Conservation (phyloP, 2,797 vertebrate genomes). For the Pristis pectinata region DNA sequence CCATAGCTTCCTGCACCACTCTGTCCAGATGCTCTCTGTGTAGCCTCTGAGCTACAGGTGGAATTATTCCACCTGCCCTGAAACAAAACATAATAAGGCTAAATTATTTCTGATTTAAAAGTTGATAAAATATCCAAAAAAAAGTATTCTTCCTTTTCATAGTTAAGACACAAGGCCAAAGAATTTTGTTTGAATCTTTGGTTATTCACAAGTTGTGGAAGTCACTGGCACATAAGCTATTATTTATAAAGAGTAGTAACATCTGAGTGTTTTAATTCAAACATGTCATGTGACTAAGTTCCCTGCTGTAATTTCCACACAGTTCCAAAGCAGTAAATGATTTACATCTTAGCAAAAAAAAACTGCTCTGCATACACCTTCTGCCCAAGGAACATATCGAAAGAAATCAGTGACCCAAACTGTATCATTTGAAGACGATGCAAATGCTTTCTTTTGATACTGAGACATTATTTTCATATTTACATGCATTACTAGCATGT, state of each 20-base stretch:
- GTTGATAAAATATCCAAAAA: background rate
- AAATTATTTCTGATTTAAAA: background rate
- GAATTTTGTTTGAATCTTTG: too few relatives aligned
- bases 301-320: background rate
- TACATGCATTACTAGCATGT: background rate
- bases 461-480: background rate
- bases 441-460: background rate
- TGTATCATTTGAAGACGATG: background rate
- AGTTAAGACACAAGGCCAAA: background rate
- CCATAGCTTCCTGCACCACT: slow-evolving; percentile 74
- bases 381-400: background rate
- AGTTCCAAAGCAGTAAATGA: background rate
- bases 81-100: slow-evolving; percentile 30
- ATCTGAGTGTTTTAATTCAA: background rate
- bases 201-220: too few relatives aligned
- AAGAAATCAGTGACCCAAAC: background rate
- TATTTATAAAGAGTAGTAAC: background rate
- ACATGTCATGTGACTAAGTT: background rate
- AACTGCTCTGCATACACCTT: background rate
- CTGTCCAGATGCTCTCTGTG: slow-evolving; percentile 76
- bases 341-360: background rate
- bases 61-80: slow-evolving; percentile 87
- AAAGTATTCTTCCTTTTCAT: background rate
- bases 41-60: slow-evolving; percentile 78
- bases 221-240: background rate